These are phyloP conservation scores for Eurois occulta DNA, from an alignment of 2,888 invertebrate species.

Conservation along the genomic window DNA sequence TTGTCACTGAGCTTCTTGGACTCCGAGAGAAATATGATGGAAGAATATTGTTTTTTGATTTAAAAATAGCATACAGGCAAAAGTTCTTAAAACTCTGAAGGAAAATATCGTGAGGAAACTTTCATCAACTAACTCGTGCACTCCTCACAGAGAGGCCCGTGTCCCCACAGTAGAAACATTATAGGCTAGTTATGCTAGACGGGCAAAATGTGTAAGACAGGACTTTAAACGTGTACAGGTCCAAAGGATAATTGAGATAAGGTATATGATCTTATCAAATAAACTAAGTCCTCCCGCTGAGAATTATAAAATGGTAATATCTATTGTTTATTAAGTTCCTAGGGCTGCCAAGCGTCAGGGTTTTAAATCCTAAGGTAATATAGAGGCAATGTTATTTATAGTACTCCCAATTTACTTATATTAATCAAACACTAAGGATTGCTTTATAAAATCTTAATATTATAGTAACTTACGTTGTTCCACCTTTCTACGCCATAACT, in stretches of 20 bases:
- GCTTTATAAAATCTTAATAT: background rate
- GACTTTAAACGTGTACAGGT: background rate
- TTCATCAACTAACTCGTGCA: background rate
- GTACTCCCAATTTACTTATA: background rate
- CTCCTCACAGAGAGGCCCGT: background rate
- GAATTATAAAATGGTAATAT: constrained; percentile 33
- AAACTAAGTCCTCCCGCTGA: constrained; percentile 32
- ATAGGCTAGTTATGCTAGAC: background rate
- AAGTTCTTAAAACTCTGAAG: background rate
- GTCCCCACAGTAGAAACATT: background rate
- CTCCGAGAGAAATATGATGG: constrained; percentile 5
- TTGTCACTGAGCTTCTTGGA: constrained; percentile 34
- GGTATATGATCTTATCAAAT: constrained; percentile 10
- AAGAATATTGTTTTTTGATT: background rate
- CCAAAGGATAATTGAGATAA: constrained; percentile 5
- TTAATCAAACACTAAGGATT: background rate
- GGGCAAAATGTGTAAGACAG: background rate
- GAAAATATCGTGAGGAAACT: background rate
- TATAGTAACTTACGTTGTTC: constrained; percentile 78
- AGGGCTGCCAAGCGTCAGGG: background rate
- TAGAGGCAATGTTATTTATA: background rate
- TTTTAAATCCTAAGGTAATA: background rate
- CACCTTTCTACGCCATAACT: constrained; percentile 73
- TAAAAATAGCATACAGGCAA: background rate
- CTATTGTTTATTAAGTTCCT: constrained; percentile 12